Evolutionary conservation across 2,797 vertebrate species (phyloP).

Genomic region (Lophius americanus): DNA sequence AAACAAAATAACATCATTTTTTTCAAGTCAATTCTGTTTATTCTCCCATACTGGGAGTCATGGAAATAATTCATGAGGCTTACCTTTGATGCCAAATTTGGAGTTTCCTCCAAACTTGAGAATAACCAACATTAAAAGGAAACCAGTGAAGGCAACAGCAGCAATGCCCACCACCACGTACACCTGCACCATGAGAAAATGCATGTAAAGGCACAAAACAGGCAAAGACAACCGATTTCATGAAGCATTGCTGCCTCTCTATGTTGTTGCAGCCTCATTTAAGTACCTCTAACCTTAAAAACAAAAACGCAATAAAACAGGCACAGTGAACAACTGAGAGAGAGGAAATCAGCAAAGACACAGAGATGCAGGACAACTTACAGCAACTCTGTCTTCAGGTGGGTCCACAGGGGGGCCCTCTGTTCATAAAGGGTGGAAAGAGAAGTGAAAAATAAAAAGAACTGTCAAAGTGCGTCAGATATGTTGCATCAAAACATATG

Average conservation of each 20-base stretch:
- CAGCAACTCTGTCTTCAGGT: slow-evolving; percentile 91
- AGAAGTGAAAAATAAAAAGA: neutral
- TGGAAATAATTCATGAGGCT: slow-evolving; percentile 58
- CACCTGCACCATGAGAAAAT: slow-evolving; percentile 78
- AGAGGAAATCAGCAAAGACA: slow-evolving; percentile 13
- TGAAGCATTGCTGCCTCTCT: too few species aligned
- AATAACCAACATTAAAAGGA: slow-evolving; percentile 94
- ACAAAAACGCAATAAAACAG: slow-evolving; percentile 20
- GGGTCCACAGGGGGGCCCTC: slow-evolving; percentile 74
- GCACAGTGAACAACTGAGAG: slow-evolving; percentile 12
- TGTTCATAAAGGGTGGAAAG: slow-evolving; percentile 38
- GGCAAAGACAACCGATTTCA: neutral
- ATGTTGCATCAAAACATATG: neutral
- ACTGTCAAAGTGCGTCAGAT: neutral
- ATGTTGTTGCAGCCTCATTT: too few species aligned
- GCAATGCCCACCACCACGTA: slow-evolving; percentile 97
- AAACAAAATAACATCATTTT: neutral
- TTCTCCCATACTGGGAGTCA: neutral
- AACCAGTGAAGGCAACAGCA: slow-evolving; percentile 92
- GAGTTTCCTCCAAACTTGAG: slow-evolving; percentile 97
- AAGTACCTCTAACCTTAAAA: neutral
- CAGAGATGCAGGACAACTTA: slow-evolving; percentile 73
- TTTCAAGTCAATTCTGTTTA: neutral
- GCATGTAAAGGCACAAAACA: neutral
- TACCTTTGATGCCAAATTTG: slow-evolving; percentile 99